phyloP scores from a whole-genome alignment of 1,140 invertebrate genomes.

The Lysiphlebus fabarum region DNA sequence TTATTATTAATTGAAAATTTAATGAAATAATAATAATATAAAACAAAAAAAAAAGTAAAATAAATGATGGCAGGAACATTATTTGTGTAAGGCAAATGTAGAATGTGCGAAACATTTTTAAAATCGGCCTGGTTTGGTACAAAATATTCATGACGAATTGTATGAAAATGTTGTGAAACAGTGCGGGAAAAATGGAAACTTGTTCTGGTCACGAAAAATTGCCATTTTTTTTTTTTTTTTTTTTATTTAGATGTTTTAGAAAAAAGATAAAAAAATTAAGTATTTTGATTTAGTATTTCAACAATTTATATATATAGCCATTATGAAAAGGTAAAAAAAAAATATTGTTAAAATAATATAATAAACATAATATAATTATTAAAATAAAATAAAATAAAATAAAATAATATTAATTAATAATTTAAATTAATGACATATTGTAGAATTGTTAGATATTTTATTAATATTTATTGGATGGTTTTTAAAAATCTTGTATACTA shows the following conservation, averaged over 20 bases:
- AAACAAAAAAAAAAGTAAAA: slow-evolving; percentile 44
- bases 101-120: slow-evolving; percentile 29
- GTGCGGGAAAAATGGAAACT: slow-evolving; percentile 42
- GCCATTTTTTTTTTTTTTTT: slow-evolving; percentile 52
- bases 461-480: slow-evolving; percentile 49
- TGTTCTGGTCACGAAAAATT: slow-evolving; percentile 56
- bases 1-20: slow-evolving; percentile 44
- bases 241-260: slow-evolving; percentile 34
- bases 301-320: slow-evolving; percentile 42
- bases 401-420: slow-evolving; percentile 46
- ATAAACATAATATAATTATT: too few species aligned
- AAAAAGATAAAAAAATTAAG: too few species aligned
- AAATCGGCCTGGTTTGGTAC: slow-evolving; percentile 56
- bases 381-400: slow-evolving; percentile 35
- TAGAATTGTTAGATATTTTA: slow-evolving; percentile 55
- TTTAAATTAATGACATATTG: slow-evolving; percentile 30
- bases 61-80: slow-evolving; percentile 50
- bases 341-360: slow-evolving; percentile 52
- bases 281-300: slow-evolving; percentile 22
- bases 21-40: slow-evolving; percentile 41
- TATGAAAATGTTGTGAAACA: slow-evolving; percentile 49
- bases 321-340: slow-evolving; percentile 35
- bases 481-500: slow-evolving; percentile 29
- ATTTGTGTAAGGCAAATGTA: slow-evolving; percentile 38
- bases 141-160: slow-evolving; percentile 48